Evolutionary conservation across 2,888 invertebrate genomes (phyloP).

Genomic region (Entomobrya proxima): DNA sequence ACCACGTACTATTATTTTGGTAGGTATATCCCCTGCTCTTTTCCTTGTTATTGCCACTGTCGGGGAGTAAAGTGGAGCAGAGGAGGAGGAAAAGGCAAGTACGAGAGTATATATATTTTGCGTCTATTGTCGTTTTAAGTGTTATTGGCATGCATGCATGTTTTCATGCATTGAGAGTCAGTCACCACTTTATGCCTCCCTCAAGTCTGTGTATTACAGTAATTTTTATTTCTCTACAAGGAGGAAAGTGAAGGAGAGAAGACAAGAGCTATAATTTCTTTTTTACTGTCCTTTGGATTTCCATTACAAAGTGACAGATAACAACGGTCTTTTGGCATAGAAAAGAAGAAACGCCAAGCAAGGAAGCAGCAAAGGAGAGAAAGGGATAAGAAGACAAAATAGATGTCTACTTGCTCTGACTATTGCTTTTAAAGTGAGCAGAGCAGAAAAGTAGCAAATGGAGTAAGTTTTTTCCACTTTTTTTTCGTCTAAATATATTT

Average conservation of each 20-base stretch:
- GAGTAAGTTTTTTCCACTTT: conserved; percentile 10
- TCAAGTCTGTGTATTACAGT: conserved; percentile 44
- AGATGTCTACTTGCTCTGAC: conserved; percentile 3
- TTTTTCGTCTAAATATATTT: conserved; percentile 12
- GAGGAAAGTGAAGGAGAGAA: neutral
- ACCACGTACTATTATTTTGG: neutral
- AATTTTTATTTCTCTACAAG: conserved; percentile 42
- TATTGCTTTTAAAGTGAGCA: conserved; percentile 33
- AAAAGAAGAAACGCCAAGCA: conserved; percentile 16
- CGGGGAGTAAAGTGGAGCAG: neutral
- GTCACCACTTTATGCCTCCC: conserved; percentile 55
- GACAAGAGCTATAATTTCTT: conserved; percentile 53
- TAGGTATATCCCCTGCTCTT: neutral
- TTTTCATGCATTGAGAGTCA: conserved; percentile 17
- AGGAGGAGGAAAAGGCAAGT: neutral
- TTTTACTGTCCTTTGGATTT: conserved; percentile 57
- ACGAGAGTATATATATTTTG: conserved; percentile 17
- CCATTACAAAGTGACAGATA: conserved; percentile 60
- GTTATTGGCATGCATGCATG: conserved; percentile 38
- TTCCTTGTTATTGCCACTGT: neutral
- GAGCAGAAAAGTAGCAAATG: conserved; percentile 10
- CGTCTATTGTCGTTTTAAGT: conserved; percentile 25
- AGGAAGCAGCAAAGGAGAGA: neutral
- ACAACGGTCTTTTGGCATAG: conserved; percentile 47
- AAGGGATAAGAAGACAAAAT: neutral